These are phyloP conservation scores for Dione juno DNA, from an alignment of 2,888 invertebrate genomes.

Conservation along the genomic window DNA sequence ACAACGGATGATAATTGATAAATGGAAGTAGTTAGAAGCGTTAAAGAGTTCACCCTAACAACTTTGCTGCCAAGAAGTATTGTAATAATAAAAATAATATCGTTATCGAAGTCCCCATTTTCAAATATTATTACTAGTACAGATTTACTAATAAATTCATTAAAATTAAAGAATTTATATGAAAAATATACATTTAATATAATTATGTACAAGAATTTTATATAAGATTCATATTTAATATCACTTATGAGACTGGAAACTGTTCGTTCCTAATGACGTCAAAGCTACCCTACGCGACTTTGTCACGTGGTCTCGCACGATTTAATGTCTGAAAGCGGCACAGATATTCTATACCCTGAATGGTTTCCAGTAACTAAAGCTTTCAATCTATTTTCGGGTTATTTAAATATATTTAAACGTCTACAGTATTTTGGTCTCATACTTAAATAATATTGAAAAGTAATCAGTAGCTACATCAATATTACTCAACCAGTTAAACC, in stretches of 20 bases:
- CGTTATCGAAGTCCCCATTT: too few species aligned
- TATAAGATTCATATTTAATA: not conserved
- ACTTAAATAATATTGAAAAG: too few species aligned
- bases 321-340: conserved; percentile 9
- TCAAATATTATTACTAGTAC: too few species aligned
- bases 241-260: conserved; percentile 16
- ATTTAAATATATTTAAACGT: not conserved
- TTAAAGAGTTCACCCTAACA: too few species aligned
- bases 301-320: conserved; percentile 58
- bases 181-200: too few species aligned
- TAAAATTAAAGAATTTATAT: too few species aligned
- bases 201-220: too few species aligned
- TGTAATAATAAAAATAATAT: too few species aligned
- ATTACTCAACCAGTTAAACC: not conserved
- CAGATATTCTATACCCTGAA: conserved; percentile 17
- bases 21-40: too few species aligned
- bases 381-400: not conserved
- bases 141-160: too few species aligned
- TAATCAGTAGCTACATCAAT: not conserved
- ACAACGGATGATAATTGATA: too few species aligned
- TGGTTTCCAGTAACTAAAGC: conserved; percentile 6
- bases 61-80: too few species aligned
- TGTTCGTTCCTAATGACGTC: conserved; percentile 44
- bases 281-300: conserved; percentile 40
- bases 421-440: not conserved